Base-by-base conservation (phyloP, 2,888 invertebrate species). In the Cataglyphis albicans region DNA sequence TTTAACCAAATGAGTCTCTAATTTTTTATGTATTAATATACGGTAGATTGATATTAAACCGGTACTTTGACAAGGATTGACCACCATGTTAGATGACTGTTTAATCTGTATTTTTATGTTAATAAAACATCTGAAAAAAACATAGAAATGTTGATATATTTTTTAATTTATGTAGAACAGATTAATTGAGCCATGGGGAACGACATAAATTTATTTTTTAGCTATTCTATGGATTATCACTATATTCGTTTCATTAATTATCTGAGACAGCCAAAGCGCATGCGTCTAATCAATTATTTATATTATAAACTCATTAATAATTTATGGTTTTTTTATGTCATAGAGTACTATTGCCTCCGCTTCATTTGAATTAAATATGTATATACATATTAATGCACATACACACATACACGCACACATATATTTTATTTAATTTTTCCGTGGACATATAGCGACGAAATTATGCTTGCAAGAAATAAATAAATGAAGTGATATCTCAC, bases 401-500 rank as follows among this genome's bases (percentile, higher is more conserved):
- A 35, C 29, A 29, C 7, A 52, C n/a, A 52, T 35, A 35, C 29
- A 29, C 29, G 29, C 29, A 29, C 29, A 29, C 6, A 35, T 35
- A 35, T 52, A 9, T 68, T 68, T 68, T 29, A 29, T 29, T 67
- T 67, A 55, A 55, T 72, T 57, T 78, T 78, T 57, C 10, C 32
- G 15, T 35, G 32, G 29, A n/a, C 12, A 25, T 21, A 35, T 21
- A 32, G 18, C 57, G 10, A 41, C 41, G 4, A 57, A 59, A 44
- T 80, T 70, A 70, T 25, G 7, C 44, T 72, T 73, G 18, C n/a
- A 4, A 38, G 1, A 68, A 6, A 52, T 57, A 59, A 80, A 80
- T 73, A 80, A 78, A 57, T 72, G 25, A 59, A 59, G 18, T 59
- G 57, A 59, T 78, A 72, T 59, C 15, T 35, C 73, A 35, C 25